These are phyloP conservation scores for Macrotrachela quadricornifera DNA, from an alignment of 1,140 invertebrate species.

Conservation along the genomic window DNA sequence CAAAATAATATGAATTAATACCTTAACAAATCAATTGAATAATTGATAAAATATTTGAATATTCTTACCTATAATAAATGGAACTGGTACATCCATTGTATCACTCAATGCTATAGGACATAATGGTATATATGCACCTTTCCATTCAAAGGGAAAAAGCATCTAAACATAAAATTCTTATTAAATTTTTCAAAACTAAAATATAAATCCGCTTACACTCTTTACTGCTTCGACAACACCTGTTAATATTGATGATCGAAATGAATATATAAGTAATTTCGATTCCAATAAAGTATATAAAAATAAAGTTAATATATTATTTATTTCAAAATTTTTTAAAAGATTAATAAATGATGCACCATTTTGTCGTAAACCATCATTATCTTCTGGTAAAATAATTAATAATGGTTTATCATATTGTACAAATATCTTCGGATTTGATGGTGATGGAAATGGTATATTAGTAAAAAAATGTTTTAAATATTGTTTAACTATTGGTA, in stretches of 20 bases:
- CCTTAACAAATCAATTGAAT: conserved; percentile 16
- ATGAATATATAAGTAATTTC: conserved; percentile 90
- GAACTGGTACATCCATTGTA: conserved; percentile 79
- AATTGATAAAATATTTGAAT: conserved; percentile 22
- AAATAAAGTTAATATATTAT: conserved; percentile 73
- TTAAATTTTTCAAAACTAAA: not conserved
- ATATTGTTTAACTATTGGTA: not conserved
- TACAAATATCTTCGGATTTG: conserved; percentile 38
- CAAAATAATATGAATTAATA: conserved; percentile 65
- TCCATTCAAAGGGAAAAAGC: conserved; percentile 97
- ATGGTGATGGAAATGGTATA: conserved; percentile 84
- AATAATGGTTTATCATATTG: conserved; percentile 13
- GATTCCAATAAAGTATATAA: conserved; percentile 79
- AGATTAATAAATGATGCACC: conserved; percentile 80
- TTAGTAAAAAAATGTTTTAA: conserved; percentile 77
- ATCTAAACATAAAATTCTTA: conserved; percentile 41
- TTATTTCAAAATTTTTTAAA: conserved; percentile 68
- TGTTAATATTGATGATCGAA: conserved; percentile 78
- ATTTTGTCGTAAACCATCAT: conserved; percentile 34
- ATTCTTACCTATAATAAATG: conserved; percentile 86
- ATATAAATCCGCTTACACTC: conserved; percentile 38
- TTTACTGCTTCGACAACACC: conserved; percentile 92
- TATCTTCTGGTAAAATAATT: conserved; percentile 23
- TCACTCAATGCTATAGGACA: conserved; percentile 67
- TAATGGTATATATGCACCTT: conserved; percentile 94